Evolutionary conservation across 2,113 vertebrate species (phyloP).

Genomic region (Heterocephalus glaber): DNA sequence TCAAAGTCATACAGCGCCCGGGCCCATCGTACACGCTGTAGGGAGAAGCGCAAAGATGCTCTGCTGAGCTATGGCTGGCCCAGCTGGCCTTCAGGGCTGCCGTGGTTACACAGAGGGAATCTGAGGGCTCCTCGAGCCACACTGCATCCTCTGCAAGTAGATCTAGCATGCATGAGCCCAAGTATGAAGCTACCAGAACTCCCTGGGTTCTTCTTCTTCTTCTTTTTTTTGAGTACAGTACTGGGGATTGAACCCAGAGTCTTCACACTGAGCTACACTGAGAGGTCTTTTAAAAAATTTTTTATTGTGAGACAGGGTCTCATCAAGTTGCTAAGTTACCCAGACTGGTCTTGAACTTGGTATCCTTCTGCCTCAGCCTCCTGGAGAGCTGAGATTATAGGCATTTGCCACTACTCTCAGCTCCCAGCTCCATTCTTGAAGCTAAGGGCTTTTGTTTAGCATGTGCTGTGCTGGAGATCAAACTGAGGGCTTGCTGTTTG

Average conservation of each 20-base stretch:
- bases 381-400: background rate
- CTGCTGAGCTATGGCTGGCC: background rate
- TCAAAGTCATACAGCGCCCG: slow-evolving; percentile 93
- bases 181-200: background rate
- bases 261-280: background rate
- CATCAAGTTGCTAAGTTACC: background rate
- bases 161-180: rapidly evolving
- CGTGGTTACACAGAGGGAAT: too few species aligned
- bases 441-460: background rate
- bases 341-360: background rate
- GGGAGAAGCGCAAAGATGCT: slow-evolving; percentile 2
- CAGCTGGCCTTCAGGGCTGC: rapidly evolving
- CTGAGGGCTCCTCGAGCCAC: background rate
- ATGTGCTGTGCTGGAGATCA: background rate
- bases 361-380: background rate
- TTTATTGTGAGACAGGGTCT: background rate
- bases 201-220: background rate
- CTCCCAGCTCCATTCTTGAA: background rate
- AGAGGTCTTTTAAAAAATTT: background rate
- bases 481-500: background rate
- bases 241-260: background rate
- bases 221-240: background rate
- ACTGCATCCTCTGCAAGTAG: background rate
- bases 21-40: slow-evolving; percentile 86
- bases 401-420: background rate